A percentile compares a stretch with the other conserved stretches of the same genome.
Evolutionary conservation across 2,797 vertebrate genomes (phyloP).

Genomic region (Florisuga fusca): DNA sequence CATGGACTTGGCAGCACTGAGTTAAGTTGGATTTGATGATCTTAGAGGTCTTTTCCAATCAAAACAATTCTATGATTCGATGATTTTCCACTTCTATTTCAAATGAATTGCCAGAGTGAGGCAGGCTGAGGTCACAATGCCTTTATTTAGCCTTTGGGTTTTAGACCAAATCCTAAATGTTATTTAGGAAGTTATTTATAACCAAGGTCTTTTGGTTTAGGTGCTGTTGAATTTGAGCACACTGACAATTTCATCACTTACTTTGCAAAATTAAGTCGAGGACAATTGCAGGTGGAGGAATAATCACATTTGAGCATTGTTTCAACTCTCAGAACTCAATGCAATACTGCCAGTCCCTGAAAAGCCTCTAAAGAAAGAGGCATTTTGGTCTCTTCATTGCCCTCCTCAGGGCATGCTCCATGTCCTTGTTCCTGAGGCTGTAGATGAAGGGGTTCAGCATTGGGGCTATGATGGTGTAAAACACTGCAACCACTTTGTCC

Average conservation of each 20-base stretch:
- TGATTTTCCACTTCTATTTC: neutral
- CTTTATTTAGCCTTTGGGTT: neutral
- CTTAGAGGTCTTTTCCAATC: too few relatives aligned
- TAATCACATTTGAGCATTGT: neutral
- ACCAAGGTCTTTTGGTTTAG: neutral
- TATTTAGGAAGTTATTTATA: neutral
- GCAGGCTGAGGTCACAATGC: neutral
- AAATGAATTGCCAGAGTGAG: neutral
- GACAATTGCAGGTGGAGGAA: neutral
- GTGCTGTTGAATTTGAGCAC: neutral
- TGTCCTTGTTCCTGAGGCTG: conserved; percentile 27
- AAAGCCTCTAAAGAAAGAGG: neutral
- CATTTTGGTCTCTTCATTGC: neutral
- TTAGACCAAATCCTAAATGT: neutral
- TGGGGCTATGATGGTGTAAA: neutral
- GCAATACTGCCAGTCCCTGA: neutral
- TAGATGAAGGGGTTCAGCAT: conserved; percentile 47
- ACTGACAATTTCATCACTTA: neutral
- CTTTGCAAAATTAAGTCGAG: neutral
- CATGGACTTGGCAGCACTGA: too few relatives aligned
- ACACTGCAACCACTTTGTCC: conserved; percentile 43
- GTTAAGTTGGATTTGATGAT: too few relatives aligned
- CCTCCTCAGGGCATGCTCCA: neutral
- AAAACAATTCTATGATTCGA: too few relatives aligned
- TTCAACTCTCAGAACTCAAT: neutral